Evolutionary conservation across 2,888 invertebrate species (phyloP).

Genomic region (Poecilobothrus nobilitatus): DNA sequence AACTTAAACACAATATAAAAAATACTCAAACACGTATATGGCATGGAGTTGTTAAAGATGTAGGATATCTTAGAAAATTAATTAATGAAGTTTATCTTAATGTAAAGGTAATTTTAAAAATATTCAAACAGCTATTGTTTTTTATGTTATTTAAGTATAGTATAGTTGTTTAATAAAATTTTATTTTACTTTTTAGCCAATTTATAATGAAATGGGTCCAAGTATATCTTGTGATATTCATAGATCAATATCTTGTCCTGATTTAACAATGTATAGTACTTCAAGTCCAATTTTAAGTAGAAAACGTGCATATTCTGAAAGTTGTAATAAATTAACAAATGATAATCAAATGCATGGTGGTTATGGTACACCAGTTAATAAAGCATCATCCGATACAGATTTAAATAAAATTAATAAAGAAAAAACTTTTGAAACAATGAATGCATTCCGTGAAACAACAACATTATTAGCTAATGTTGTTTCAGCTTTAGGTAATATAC

Average conservation of each 20-base stretch:
- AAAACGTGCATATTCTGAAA: conserved; percentile 59
- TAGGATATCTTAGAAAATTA: conserved; percentile 62
- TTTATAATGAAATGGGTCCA: conserved; percentile 57
- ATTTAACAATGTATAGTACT: conserved; percentile 56
- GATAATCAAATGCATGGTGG: conserved; percentile 24
- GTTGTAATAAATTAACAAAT: conserved; percentile 42
- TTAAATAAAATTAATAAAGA: conserved; percentile 68
- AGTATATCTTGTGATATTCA: conserved; percentile 41
- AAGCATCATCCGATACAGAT: conserved; percentile 72
- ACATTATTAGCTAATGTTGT: conserved; percentile 69
- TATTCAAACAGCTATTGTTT: background rate
- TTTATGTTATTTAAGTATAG: background rate
- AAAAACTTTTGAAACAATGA: conserved; percentile 56
- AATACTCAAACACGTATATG: conserved; percentile 70
- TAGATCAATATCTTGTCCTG: conserved; percentile 61
- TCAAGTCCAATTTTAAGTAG: conserved; percentile 45
- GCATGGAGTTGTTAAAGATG: conserved; percentile 65
- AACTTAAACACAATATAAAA: conserved; percentile 66
- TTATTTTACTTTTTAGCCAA: conserved; percentile 50
- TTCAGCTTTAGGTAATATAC: conserved; percentile 60
- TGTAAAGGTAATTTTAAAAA: conserved; percentile 55
- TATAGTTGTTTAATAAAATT: background rate
- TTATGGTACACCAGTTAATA: conserved; percentile 28
- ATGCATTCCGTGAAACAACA: conserved; percentile 64
- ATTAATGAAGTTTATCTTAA: conserved; percentile 75